Percentiles rank a stretch among this genome's conserved stretches.
phyloP scores from a whole-genome alignment of 2,888 invertebrate species.

The Drosophila subquinaria region DNA sequence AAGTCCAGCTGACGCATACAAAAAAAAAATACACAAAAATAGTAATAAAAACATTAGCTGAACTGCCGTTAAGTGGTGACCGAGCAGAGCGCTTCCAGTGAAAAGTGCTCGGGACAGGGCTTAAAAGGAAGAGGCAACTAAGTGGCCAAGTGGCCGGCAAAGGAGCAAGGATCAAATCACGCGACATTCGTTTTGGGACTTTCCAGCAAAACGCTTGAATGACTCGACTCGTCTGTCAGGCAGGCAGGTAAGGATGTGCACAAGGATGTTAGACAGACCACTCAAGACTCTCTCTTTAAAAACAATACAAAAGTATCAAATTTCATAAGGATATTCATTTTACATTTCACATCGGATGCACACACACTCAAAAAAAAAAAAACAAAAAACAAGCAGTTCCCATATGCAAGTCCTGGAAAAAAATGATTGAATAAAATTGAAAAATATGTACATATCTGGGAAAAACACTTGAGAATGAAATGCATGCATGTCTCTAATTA shows the following conservation, averaged over 20 bases:
- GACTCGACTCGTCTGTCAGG: constrained; percentile 17
- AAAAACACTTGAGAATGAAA: constrained; percentile 61
- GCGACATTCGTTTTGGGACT: constrained; percentile 32
- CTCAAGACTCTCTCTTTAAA: constrained; percentile 42
- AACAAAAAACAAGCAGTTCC: constrained; percentile 45
- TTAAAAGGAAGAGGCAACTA: constrained; percentile 6
- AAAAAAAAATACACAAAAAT: neutral
- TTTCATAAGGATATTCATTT: constrained; percentile 70
- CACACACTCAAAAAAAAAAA: neutral
- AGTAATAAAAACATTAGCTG: constrained; percentile 25
- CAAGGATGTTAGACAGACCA: constrained; percentile 11
- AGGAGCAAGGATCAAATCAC: constrained; percentile 60
- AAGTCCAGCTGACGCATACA: constrained; percentile 37
- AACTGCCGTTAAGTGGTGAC: constrained; percentile 39
- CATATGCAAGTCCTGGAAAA: constrained; percentile 60
- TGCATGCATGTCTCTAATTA: constrained; percentile 69
- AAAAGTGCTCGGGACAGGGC: constrained; percentile 49
- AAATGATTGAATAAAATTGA: constrained; percentile 40
- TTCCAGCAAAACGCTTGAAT: constrained; percentile 10
- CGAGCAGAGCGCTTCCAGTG: constrained; percentile 63
- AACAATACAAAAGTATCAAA: constrained; percentile 66
- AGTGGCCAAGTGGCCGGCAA: constrained; percentile 57
- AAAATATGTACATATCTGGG: constrained; percentile 43
- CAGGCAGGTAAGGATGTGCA: constrained; percentile 55
- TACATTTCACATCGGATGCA: constrained; percentile 36